These are phyloP conservation scores for Drosophila bocqueti DNA, from an alignment of 1,140 invertebrate genomes.

Conservation along the genomic window DNA sequence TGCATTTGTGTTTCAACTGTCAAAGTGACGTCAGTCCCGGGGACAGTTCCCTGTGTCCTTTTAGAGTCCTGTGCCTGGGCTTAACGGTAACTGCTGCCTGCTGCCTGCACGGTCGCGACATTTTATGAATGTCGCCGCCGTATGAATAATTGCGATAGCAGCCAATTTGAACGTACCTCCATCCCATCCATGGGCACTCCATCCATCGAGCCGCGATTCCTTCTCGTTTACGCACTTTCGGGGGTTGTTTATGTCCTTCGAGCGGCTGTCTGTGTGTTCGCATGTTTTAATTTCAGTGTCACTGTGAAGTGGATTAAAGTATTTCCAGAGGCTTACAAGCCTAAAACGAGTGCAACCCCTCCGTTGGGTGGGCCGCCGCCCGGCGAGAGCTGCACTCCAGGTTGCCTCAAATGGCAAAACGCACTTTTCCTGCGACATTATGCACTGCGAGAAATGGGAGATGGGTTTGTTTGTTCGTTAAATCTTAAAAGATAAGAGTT, in stretches of 20 bases:
- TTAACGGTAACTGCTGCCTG: slow-evolving; percentile 31
- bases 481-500: not conserved
- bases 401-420: slow-evolving; percentile 33
- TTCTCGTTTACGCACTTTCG: slow-evolving; percentile 31
- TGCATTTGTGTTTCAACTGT: slow-evolving; percentile 83
- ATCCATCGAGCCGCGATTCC: slow-evolving; percentile 3
- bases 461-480: not conserved
- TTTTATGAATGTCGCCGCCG: slow-evolving; percentile 82
- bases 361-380: slow-evolving; percentile 24
- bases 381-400: slow-evolving; percentile 53
- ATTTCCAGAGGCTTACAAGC: slow-evolving; percentile 78
- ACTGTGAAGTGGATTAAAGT: slow-evolving; percentile 83
- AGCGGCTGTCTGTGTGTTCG: slow-evolving; percentile 9
- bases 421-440: slow-evolving; percentile 43
- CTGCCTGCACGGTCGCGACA: slow-evolving; percentile 56
- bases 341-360: slow-evolving; percentile 76
- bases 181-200: slow-evolving; percentile 7
- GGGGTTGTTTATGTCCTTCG: slow-evolving; percentile 57
- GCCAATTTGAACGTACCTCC: slow-evolving; percentile 76
- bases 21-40: slow-evolving; percentile 69
- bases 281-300: slow-evolving; percentile 80
- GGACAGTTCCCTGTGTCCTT: slow-evolving; percentile 25
- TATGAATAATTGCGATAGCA: slow-evolving; percentile 83
- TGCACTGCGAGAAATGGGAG: not conserved
- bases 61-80: slow-evolving; percentile 33